Percentiles rank a stretch among this genome's conserved stretches.
phyloP scores from a whole-genome alignment of 2,113 vertebrate species.

The Heptranchias perlo region DNA sequence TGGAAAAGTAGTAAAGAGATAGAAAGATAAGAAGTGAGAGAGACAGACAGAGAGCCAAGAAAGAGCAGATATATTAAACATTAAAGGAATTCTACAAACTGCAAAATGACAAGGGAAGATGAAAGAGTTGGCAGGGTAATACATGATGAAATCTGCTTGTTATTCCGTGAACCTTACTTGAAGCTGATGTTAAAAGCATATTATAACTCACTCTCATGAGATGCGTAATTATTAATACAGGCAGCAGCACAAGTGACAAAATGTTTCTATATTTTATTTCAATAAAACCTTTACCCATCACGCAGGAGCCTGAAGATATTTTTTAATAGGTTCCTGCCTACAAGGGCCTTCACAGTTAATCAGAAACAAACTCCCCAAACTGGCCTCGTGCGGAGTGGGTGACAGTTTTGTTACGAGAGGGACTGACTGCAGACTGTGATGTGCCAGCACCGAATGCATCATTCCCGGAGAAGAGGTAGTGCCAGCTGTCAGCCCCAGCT shows the following conservation, averaged over 20 bases:
- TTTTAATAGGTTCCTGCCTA: slow-evolving; percentile 19
- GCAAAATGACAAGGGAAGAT: slow-evolving; percentile 15
- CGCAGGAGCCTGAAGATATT: slow-evolving; percentile 18
- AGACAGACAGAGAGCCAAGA: neutral
- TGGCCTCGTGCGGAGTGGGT: neutral
- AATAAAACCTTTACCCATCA: slow-evolving; percentile 23
- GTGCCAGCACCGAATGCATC: neutral
- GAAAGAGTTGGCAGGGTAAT: slow-evolving; percentile 10
- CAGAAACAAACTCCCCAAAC: neutral
- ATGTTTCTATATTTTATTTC: slow-evolving; percentile 31
- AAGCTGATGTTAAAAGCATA: slow-evolving; percentile 28
- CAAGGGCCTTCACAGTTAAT: slow-evolving; percentile 16
- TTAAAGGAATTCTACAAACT: neutral
- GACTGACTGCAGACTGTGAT: neutral
- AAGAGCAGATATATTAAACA: neutral
- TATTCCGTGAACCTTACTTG: neutral
- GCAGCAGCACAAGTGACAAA: slow-evolving; percentile 25
- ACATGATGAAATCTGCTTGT: slow-evolving; percentile 21
- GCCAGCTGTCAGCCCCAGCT: neutral
- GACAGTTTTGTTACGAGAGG: neutral
- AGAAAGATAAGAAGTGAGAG: neutral
- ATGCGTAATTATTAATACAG: slow-evolving; percentile 33
- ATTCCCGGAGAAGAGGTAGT: neutral
- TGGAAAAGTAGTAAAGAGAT: neutral
- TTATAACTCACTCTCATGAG: slow-evolving; percentile 16